Evolutionary conservation across 2,888 invertebrate species (phyloP).

Genomic region (Oligia strigilis): DNA sequence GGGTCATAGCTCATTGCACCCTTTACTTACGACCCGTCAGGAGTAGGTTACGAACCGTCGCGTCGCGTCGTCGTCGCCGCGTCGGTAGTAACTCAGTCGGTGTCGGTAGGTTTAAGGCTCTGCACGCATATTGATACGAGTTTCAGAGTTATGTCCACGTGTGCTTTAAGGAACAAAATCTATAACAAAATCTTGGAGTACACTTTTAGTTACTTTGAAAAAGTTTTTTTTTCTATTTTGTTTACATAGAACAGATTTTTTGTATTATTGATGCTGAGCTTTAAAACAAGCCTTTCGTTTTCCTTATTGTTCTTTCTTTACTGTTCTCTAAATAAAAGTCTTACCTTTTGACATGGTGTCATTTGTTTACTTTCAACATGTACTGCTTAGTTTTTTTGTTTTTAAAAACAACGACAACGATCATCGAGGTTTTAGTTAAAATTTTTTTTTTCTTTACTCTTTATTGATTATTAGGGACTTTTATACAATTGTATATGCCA

Average conservation of each 20-base stretch:
- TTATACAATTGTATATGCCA: too few species aligned
- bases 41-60: not conserved
- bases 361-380: too few species aligned
- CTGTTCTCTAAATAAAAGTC: not conserved
- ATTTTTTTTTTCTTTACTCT: too few species aligned
- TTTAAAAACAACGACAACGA: too few species aligned
- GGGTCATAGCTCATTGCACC: slow-evolving; percentile 8
- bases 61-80: too few species aligned
- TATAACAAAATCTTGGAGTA: not conserved
- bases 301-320: not conserved
- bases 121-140: not conserved
- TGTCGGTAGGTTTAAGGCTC: not conserved
- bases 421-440: too few species aligned
- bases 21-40: not conserved
- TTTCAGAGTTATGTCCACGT: not conserved
- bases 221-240: not conserved
- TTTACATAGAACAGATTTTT: not conserved
- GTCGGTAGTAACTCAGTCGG: not conserved
- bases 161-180: not conserved
- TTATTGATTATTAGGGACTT: too few species aligned
- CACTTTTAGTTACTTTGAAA: slow-evolving; percentile 2
- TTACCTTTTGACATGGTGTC: too few species aligned
- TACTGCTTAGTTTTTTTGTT: too few species aligned
- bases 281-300: not conserved
- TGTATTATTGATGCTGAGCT: not conserved